Percentiles rank a stretch among this genome's conserved stretches.
Evolutionary conservation across 1,140 invertebrate genomes (phyloP).

Genomic region (Apolygus lucorum): DNA sequence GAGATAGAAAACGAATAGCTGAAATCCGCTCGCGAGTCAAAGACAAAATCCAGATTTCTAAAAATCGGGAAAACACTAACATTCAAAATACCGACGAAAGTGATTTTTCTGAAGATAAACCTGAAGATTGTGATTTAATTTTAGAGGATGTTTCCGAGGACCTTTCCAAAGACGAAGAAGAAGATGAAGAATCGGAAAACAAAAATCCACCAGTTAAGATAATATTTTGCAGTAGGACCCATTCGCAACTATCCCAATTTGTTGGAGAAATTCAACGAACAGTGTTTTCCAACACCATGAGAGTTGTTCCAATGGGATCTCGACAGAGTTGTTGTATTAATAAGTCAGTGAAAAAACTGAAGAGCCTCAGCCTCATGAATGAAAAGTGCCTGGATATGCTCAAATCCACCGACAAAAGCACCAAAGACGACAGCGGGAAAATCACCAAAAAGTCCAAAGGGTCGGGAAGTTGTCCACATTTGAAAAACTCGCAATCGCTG

Average conservation of each 20-base stretch:
- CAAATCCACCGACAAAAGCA: conserved; percentile 50
- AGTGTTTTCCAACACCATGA: conserved; percentile 57
- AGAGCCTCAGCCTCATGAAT: conserved; percentile 77
- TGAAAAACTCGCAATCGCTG: conserved; percentile 53
- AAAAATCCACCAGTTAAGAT: conserved; percentile 52
- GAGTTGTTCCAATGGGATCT: conserved; percentile 82
- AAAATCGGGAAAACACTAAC: not conserved
- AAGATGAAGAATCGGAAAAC: conserved; percentile 37
- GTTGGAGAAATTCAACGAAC: conserved; percentile 82
- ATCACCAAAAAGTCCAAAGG: conserved; percentile 50
- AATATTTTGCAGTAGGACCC: conserved; percentile 90
- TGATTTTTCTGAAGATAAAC: conserved; percentile 33
- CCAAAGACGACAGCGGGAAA: conserved; percentile 50
- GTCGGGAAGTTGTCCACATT: conserved; percentile 55
- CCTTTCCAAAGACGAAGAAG: conserved; percentile 36
- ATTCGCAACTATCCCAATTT: conserved; percentile 93
- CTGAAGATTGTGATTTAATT: conserved; percentile 37
- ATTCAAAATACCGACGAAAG: not conserved
- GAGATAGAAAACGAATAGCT: conserved; percentile 35
- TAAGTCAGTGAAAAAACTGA: conserved; percentile 63
- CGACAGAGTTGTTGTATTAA: conserved; percentile 90
- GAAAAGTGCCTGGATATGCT: conserved; percentile 87
- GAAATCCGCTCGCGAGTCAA: conserved; percentile 30
- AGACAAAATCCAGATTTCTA: not conserved
- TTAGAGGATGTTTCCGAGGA: conserved; percentile 42